phyloP scores from a whole-genome alignment of 2,888 invertebrate genomes.

The Chouioia cunea region DNA sequence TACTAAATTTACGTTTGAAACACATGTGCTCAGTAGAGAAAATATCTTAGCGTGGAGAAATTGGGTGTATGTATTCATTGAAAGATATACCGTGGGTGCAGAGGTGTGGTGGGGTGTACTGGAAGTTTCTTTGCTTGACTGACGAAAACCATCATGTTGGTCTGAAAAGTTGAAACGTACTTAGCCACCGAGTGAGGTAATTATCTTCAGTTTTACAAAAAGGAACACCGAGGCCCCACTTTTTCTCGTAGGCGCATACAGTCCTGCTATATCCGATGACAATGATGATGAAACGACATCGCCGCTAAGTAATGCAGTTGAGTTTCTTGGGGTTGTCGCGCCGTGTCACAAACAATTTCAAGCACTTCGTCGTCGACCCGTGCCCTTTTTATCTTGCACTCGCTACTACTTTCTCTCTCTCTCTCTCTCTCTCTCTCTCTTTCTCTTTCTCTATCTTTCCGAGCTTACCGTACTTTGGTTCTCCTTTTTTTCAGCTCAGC shows the following conservation, averaged over 20 bases:
- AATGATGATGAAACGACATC: constrained; percentile 16
- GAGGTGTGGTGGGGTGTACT: background rate
- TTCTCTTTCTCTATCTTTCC: constrained; percentile 4
- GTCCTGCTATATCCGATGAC: constrained; percentile 46
- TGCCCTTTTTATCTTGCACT: constrained; percentile 5
- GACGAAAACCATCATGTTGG: constrained; percentile 35
- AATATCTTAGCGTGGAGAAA: constrained; percentile 20
- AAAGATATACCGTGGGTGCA: background rate
- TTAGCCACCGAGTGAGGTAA: constrained; percentile 46
- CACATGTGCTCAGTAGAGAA: background rate
- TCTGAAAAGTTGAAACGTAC: constrained; percentile 46
- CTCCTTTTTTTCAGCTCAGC: constrained; percentile 5
- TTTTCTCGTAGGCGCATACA: constrained; percentile 28
- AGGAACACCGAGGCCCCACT: constrained; percentile 7
- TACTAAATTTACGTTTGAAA: background rate
- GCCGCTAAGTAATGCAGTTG: constrained; percentile 24
- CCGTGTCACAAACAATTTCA: constrained; percentile 39
- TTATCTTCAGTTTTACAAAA: constrained; percentile 45
- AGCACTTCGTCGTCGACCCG: constrained; percentile 27
- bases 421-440: constrained; percentile 5
- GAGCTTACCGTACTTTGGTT: background rate
- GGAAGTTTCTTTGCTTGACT: constrained; percentile 16
- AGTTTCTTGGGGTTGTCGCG: constrained; percentile 25
- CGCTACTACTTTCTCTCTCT: constrained; percentile 11
- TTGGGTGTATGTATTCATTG: background rate